Evolutionary conservation across 23 tunicate genomes (phyloP).

Genomic region (Diplosoma virens): DNA sequence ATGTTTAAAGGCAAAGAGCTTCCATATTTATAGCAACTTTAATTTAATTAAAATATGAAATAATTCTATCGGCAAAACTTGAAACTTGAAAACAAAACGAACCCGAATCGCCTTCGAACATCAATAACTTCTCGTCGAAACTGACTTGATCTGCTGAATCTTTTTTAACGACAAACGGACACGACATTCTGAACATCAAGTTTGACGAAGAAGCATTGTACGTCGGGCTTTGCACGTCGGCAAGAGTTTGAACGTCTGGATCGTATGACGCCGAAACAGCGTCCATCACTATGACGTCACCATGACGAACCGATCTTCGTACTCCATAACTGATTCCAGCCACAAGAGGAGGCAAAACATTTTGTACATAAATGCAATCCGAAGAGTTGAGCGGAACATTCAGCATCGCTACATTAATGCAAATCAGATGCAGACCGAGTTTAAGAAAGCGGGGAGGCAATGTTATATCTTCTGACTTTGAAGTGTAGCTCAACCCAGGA

Average conservation of each 20-base stretch:
- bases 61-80: too few relatives aligned
- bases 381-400: constrained; percentile 52
- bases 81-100: too few relatives aligned
- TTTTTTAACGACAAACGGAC: constrained; percentile 23
- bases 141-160: not conserved
- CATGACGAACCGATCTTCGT: constrained; percentile 55
- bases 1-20: too few relatives aligned
- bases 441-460: constrained; percentile 40
- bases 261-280: constrained; percentile 73
- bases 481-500: constrained; percentile 17
- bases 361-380: constrained; percentile 58
- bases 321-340: constrained; percentile 58
- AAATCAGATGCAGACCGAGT: constrained; percentile 50
- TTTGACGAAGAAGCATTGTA: not conserved
- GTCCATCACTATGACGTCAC: constrained; percentile 41
- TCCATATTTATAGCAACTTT: too few relatives aligned
- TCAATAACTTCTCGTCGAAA: constrained; percentile 1
- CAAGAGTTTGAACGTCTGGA: constrained; percentile 39
- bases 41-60: too few relatives aligned
- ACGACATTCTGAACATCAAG: constrained; percentile 36
- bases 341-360: constrained; percentile 57
- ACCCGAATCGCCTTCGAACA: constrained; percentile 23
- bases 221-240: constrained; percentile 21
- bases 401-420: constrained; percentile 75
- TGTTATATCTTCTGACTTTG: constrained; percentile 60